Percentiles rank a stretch among this genome's conserved stretches.
These are phyloP conservation scores for Esox lucius DNA, from an alignment of 2,797 vertebrate genomes.

Conservation along the genomic window DNA sequence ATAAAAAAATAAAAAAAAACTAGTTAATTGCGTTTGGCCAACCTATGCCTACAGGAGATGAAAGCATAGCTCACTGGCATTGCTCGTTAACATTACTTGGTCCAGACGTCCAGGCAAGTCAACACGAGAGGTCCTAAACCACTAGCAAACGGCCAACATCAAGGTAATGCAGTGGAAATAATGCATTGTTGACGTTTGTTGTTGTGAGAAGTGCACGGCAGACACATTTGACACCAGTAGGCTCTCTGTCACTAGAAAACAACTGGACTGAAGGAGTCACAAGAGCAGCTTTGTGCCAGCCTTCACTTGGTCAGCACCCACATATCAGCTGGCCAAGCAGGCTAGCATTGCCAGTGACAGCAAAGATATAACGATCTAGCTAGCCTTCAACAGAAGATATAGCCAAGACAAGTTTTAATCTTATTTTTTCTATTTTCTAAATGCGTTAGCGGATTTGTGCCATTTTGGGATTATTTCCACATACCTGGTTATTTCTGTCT, in stretches of 20 bases:
- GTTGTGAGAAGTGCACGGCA: not conserved
- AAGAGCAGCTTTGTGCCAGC: not conserved
- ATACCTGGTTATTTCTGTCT: too few relatives aligned
- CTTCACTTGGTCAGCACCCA: not conserved
- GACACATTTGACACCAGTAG: not conserved
- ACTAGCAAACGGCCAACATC: not conserved
- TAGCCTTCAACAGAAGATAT: too few relatives aligned
- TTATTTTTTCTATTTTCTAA: too few relatives aligned
- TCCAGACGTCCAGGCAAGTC: not conserved
- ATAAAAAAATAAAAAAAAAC: not conserved
- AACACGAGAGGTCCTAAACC: not conserved
- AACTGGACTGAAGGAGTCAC: slow-evolving; percentile 3
- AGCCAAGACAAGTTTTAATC: too few relatives aligned
- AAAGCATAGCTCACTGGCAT: not conserved
- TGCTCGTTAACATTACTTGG: not conserved
- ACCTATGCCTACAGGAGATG: not conserved
- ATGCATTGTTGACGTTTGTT: not conserved
- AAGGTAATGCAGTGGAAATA: not conserved
- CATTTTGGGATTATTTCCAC: too few relatives aligned
- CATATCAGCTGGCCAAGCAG: too few relatives aligned
- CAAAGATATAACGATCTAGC: too few relatives aligned
- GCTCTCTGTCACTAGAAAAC: not conserved
- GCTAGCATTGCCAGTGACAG: too few relatives aligned
- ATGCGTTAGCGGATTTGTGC: too few relatives aligned
- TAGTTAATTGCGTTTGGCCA: not conserved